Evolutionary conservation across 2,888 invertebrate genomes (phyloP).

Genomic region (Leucoptera coffeella): DNA sequence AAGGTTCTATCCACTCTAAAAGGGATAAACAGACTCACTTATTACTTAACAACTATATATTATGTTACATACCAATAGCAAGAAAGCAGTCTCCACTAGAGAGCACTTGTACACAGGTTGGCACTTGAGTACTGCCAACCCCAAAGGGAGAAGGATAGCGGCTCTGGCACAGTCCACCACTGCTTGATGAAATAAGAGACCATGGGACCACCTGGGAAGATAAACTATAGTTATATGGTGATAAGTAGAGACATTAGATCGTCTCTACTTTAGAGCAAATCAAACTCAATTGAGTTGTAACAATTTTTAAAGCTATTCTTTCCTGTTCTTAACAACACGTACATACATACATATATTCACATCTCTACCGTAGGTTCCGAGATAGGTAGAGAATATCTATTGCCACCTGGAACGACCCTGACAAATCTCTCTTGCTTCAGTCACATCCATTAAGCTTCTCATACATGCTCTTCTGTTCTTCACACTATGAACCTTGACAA

Average conservation of each 20-base stretch:
- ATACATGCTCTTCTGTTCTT: too few relatives aligned
- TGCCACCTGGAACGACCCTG: neutral
- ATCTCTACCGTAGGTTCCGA: neutral
- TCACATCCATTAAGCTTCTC: neutral
- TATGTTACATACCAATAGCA: slow-evolving; percentile 61
- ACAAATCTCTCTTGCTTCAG: neutral
- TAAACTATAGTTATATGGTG: too few relatives aligned
- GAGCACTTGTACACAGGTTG: slow-evolving; percentile 83
- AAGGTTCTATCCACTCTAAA: too few relatives aligned
- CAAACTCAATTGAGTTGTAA: too few relatives aligned
- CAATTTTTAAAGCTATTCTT: too few relatives aligned
- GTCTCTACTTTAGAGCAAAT: too few relatives aligned
- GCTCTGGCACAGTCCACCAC: slow-evolving; percentile 78
- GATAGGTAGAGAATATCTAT: neutral
- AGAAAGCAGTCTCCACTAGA: slow-evolving; percentile 80
- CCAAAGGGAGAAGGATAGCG: slow-evolving; percentile 71
- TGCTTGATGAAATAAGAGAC: slow-evolving; percentile 78
- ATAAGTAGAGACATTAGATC: too few relatives aligned
- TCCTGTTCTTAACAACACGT: too few relatives aligned
- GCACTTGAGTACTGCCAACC: slow-evolving; percentile 73
- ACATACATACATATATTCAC: neutral
- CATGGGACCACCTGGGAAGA: slow-evolving; percentile 75
- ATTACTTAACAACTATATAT: too few relatives aligned
- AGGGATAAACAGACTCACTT: too few relatives aligned
- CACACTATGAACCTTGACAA: too few relatives aligned